Evolutionary conservation across 2,113 vertebrate species (phyloP).

Genomic region (Calcarius ornatus): DNA sequence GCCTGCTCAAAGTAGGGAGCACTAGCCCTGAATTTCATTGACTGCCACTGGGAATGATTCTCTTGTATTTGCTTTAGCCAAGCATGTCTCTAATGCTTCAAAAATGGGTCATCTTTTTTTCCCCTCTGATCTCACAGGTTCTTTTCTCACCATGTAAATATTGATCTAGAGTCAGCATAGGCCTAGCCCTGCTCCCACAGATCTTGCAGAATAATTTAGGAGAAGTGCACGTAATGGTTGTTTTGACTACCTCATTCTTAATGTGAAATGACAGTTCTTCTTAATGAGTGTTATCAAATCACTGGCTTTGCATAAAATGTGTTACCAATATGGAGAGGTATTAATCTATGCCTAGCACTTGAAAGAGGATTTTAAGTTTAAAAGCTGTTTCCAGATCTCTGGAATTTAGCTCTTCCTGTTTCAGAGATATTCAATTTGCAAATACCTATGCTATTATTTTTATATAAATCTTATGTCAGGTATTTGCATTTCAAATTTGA

Average conservation of each 20-base stretch:
- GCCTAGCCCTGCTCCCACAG: not conserved
- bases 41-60: not conserved
- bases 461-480: not conserved
- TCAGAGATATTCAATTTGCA: not conserved
- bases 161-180: not conserved
- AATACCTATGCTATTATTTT: not conserved
- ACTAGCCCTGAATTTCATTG: not conserved
- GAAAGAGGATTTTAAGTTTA: not conserved
- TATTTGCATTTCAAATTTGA: constrained; percentile 10
- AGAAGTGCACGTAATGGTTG: not conserved
- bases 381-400: not conserved
- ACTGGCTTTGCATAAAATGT: not conserved
- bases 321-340: not conserved
- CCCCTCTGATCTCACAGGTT: not conserved
- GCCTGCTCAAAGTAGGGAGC: not conserved
- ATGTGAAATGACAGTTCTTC: not conserved
- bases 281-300: not conserved
- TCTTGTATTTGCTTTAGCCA: not conserved
- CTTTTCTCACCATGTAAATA: not conserved
- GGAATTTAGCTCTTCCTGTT: not conserved
- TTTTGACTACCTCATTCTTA: not conserved
- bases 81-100: not conserved
- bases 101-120: not conserved
- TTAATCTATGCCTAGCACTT: not conserved
- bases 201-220: not conserved